Evolutionary conservation across 2,113 vertebrate genomes (phyloP).

Genomic region (Choloepus hoffmanni): DNA sequence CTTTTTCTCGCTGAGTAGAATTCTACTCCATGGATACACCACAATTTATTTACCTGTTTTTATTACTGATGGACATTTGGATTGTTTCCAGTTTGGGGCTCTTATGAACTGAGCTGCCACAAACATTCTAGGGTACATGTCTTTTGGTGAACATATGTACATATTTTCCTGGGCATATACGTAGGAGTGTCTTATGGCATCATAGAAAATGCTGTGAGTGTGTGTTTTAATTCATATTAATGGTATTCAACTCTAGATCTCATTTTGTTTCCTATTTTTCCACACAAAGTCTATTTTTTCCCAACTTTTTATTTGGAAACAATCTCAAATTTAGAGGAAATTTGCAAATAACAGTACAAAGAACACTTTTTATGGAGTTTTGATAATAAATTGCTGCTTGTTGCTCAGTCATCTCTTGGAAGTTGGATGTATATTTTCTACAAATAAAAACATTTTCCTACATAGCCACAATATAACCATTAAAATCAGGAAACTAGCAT

Average conservation of each 20-base stretch:
- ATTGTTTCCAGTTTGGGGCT: background rate
- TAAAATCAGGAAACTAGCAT: background rate
- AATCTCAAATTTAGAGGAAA: background rate
- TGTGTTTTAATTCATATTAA: background rate
- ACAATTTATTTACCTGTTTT: background rate
- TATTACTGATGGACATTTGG: background rate
- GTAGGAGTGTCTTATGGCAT: background rate
- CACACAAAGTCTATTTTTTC: background rate
- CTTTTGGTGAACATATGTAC: background rate
- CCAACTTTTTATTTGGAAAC: slow-evolving; percentile 33
- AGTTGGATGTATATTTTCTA: background rate
- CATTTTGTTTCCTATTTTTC: background rate
- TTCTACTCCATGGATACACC: background rate
- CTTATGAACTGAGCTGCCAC: background rate
- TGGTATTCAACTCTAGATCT: background rate
- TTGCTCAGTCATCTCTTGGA: background rate
- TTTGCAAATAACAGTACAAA: background rate
- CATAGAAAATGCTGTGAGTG: background rate
- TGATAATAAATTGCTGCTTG: background rate
- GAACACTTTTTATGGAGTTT: background rate
- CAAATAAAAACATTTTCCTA: background rate
- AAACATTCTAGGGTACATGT: background rate
- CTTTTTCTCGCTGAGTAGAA: background rate
- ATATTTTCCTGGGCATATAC: background rate
- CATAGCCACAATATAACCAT: background rate